Base-by-base conservation (phyloP, 2,888 invertebrate species). In the Lacanobia oleracea region DNA sequence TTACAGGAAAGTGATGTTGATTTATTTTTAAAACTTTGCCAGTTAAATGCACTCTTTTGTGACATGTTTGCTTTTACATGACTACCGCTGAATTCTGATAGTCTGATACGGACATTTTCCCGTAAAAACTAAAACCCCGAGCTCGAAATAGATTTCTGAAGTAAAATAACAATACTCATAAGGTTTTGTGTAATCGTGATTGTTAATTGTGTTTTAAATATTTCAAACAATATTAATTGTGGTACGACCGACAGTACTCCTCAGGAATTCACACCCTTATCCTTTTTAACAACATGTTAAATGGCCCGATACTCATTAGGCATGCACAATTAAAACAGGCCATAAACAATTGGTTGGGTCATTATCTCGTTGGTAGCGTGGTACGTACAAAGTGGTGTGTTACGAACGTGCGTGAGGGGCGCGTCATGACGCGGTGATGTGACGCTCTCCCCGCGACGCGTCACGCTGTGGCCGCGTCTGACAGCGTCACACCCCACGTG, bases 401-500 rank as follows among this genome's bases (percentile, higher is more conserved):
- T 80, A 83, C 67, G 75, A 77, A 74, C 51, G 70, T 79, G 69
- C 77, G 82, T 71, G 81, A 85, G 85, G 86, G 84, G 86, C 85
- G 82, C 84, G 84, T 93, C 92, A 91, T 83, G 62, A 71, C 40
- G 59, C 59, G 21, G 59, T 14, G 59, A 59, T 40, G 59, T 87
- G 87, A 82, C 87, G 88, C 67, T 66, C 73, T 81, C 79, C 73
- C 71, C 40, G 54, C 33, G 14, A 14, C 53, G 33, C 78, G 85
- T 79, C 72, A 78, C 67, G 50, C 56, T 79, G 87, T 81, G 86
- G 81, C 8, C 83, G 77, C 91, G 89, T 89, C 91, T 82, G 86
- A 81, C 12, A 81, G 77, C 91, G 89, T 89, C 91, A 90, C 88
- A 61, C 82, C 79, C 75, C 75, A 78, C 87, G 86, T 83, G 81